A percentile compares a stretch with the other conserved stretches of the same genome.
phyloP scores from a whole-genome alignment of 2,113 vertebrate species.

The Pachyramphus minor region DNA sequence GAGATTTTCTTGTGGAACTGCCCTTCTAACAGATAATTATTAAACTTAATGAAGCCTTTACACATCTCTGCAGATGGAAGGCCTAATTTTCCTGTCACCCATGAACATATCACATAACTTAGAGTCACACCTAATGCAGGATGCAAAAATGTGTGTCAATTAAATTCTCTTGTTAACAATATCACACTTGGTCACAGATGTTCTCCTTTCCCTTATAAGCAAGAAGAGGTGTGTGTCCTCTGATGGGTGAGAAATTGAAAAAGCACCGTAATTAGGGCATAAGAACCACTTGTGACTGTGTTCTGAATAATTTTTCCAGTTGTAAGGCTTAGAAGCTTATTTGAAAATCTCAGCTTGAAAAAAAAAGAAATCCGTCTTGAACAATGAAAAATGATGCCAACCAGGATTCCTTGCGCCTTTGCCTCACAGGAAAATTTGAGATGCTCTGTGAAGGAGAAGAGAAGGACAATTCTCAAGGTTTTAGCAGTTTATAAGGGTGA shows the following conservation, averaged over 20 bases:
- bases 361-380: background rate
- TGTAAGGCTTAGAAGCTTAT: background rate
- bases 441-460: background rate
- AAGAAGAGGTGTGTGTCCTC: background rate
- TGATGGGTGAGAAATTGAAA: constrained; percentile 18
- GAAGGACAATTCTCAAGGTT: background rate
- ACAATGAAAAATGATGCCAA: background rate
- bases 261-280: background rate
- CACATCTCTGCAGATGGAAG: constrained; percentile 13
- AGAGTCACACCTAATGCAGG: background rate
- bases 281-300: background rate
- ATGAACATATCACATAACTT: background rate
- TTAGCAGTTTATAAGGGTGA: background rate
- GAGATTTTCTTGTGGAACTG: background rate
- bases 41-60: constrained; percentile 44
- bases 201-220: background rate
- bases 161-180: constrained; percentile 39
- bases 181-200: background rate
- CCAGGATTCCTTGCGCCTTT: background rate
- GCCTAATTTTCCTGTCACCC: constrained; percentile 43
- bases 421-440: background rate
- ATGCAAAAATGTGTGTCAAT: constrained; percentile 35
- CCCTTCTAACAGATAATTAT: constrained; percentile 28
- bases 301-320: background rate
- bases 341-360: background rate